A percentile compares a stretch with the other conserved stretches of the same genome.
Conservation (phyloP, 2,888 invertebrate genomes). For the Hipparchia sbordonii region DNA sequence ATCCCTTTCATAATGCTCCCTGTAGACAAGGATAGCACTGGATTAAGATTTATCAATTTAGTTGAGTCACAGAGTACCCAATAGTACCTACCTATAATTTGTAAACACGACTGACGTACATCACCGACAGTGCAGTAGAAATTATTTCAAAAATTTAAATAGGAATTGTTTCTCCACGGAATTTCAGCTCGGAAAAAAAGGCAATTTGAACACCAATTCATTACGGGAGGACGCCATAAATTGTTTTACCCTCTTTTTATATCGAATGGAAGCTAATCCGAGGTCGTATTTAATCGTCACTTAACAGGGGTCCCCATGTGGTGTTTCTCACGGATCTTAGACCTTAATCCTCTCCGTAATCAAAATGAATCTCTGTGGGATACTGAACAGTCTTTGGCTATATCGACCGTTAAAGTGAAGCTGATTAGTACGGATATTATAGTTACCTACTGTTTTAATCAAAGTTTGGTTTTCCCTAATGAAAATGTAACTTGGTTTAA, state of each 20-base stretch:
- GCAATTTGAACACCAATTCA: constrained; percentile 25
- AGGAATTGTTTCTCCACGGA: constrained; percentile 5
- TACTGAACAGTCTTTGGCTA: constrained; percentile 46
- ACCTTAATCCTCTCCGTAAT: constrained; percentile 68
- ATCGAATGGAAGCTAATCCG: constrained; percentile 38
- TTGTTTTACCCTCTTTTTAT: constrained; percentile 36
- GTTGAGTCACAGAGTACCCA: too few relatives aligned
- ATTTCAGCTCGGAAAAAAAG: constrained; percentile 1
- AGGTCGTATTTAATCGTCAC: constrained; percentile 50
- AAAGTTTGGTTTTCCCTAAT: background rate
- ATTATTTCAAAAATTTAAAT: background rate
- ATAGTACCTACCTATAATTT: too few relatives aligned
- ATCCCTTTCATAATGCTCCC: too few relatives aligned
- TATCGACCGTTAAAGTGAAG: constrained; percentile 39
- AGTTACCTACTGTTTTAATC: background rate
- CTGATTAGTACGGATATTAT: constrained; percentile 41
- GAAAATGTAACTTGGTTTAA: too few relatives aligned
- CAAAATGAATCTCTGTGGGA: constrained; percentile 67
- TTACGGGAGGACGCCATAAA: constrained; percentile 32
- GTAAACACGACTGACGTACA: too few relatives aligned
- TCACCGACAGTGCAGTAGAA: too few relatives aligned
- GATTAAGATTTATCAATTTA: too few relatives aligned
- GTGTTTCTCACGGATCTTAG: constrained; percentile 55
- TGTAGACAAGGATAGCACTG: too few relatives aligned
- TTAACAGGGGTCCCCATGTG: constrained; percentile 52